These are phyloP conservation scores for Pavo muticus DNA, from an alignment of 2,113 vertebrate species.

Conservation along the genomic window DNA sequence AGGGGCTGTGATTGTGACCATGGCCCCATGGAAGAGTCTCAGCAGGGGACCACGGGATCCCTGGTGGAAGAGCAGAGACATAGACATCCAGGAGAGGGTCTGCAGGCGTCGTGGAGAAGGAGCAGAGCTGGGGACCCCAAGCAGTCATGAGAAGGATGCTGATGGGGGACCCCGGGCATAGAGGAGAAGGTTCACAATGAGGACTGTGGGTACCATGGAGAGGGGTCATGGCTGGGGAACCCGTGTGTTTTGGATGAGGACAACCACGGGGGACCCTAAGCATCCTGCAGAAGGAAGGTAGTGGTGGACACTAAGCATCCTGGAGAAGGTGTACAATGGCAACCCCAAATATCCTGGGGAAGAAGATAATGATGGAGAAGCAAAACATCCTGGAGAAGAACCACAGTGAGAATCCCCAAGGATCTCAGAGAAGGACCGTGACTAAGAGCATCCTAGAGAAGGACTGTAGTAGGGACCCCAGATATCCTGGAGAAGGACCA, in stretches of 20 bases:
- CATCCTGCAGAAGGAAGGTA: background rate
- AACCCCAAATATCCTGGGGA: background rate
- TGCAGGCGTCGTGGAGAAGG: background rate
- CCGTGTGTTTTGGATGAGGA: background rate
- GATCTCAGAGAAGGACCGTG: background rate
- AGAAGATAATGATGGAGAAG: background rate
- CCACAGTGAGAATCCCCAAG: too few relatives aligned
- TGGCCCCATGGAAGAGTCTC: background rate
- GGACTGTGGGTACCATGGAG: too few relatives aligned
- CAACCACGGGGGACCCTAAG: background rate
- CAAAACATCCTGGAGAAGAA: too few relatives aligned
- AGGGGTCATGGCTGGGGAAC: background rate
- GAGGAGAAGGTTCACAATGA: background rate
- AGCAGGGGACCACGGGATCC: rapidly evolving
- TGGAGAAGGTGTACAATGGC: rapidly evolving
- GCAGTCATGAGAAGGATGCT: background rate
- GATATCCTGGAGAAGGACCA: background rate
- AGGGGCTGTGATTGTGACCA: background rate
- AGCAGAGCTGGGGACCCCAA: rapidly evolving
- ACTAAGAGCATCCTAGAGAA: background rate
- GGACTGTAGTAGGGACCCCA: background rate
- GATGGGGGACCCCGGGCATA: background rate
- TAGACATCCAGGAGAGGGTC: background rate
- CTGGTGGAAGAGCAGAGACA: too few relatives aligned
- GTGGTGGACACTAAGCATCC: background rate